These are phyloP conservation scores for Drosophila pandora DNA, from an alignment of 1,140 invertebrate genomes.

Conservation along the genomic window DNA sequence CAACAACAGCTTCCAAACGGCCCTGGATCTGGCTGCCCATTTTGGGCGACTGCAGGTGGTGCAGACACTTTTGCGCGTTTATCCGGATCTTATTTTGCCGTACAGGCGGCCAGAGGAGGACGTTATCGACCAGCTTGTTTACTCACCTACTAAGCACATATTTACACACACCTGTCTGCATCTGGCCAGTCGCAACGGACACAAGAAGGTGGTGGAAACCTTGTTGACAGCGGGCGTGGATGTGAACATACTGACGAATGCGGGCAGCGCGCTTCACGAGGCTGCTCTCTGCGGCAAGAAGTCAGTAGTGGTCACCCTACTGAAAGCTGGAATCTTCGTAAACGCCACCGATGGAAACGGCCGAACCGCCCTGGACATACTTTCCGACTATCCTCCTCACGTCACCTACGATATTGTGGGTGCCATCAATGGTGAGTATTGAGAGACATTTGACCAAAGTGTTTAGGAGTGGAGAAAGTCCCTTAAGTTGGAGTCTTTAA, in stretches of 20 bases:
- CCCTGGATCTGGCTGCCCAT: slow-evolving; percentile 97
- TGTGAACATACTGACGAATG: slow-evolving; percentile 93
- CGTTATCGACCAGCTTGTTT: slow-evolving; percentile 28
- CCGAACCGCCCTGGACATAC: slow-evolving; percentile 94
- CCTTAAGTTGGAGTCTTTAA: no score
- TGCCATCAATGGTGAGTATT: slow-evolving; percentile 89
- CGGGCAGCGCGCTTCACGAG: slow-evolving; percentile 97
- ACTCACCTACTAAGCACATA: slow-evolving; percentile 80
- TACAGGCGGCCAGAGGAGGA: slow-evolving; percentile 80
- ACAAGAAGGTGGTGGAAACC: slow-evolving; percentile 92
- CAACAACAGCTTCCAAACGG: slow-evolving; percentile 95
- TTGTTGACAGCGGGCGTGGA: slow-evolving; percentile 93
- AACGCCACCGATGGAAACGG: slow-evolving; percentile 90
- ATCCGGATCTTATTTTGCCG: slow-evolving; percentile 90
- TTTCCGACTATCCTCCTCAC: slow-evolving; percentile 93
- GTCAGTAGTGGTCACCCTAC: slow-evolving; percentile 93
- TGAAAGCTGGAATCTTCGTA: slow-evolving; percentile 93
- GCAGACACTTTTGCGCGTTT: slow-evolving; percentile 90
- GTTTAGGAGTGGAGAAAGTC: no score
- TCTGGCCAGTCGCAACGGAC: slow-evolving; percentile 95
- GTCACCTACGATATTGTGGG: slow-evolving; percentile 93
- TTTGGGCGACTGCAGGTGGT: slow-evolving; percentile 94
- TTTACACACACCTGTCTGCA: slow-evolving; percentile 96
- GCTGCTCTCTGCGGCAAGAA: slow-evolving; percentile 97
- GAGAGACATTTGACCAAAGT: no score